Evolutionary conservation across 2,797 vertebrate genomes (phyloP).

Genomic region (Harpagifer antarcticus): DNA sequence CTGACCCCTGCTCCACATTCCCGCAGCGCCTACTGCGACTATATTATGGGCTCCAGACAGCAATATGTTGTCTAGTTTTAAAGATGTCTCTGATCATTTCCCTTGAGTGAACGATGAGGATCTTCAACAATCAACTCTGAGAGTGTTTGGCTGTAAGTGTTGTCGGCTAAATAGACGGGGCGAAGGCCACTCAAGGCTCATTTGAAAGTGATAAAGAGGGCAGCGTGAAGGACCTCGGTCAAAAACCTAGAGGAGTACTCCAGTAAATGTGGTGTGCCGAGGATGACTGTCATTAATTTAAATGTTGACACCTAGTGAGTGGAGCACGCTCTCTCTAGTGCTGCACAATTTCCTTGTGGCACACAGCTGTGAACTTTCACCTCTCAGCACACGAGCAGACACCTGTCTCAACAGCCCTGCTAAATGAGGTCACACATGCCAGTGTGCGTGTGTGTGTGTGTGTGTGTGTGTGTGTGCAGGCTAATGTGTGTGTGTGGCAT

Average conservation of each 20-base stretch:
- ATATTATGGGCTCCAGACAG: slow-evolving; percentile 56
- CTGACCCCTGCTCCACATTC: slow-evolving; percentile 63
- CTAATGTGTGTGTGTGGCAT: slow-evolving; percentile 27
- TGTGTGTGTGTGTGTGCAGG: slow-evolving; percentile 31
- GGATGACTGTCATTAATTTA: slow-evolving; percentile 73
- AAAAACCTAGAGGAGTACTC: slow-evolving; percentile 68
- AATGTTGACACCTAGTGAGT: slow-evolving; percentile 69
- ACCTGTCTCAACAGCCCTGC: slow-evolving; percentile 78
- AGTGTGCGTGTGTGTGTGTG: slow-evolving; percentile 47
- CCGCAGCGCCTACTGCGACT: slow-evolving; percentile 38
- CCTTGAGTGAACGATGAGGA: slow-evolving; percentile 59
- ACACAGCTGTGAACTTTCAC: slow-evolving; percentile 78
- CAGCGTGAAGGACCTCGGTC: slow-evolving; percentile 52
- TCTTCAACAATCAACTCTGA: slow-evolving; percentile 55
- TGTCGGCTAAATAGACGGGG: slow-evolving; percentile 49
- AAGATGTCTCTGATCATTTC: slow-evolving; percentile 66
- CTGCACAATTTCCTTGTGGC: slow-evolving; percentile 67
- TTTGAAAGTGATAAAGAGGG: slow-evolving; percentile 59
- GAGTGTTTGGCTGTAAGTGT: slow-evolving; percentile 37
- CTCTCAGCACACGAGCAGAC: slow-evolving; percentile 59
- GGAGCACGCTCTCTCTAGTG: slow-evolving; percentile 46
- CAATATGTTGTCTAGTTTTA: slow-evolving; percentile 58
- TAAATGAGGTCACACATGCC: slow-evolving; percentile 68
- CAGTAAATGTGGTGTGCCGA: slow-evolving; percentile 72
- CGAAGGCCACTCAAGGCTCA: slow-evolving; percentile 48